A percentile compares a stretch with the other conserved stretches of the same genome.
These are phyloP conservation scores for Siniperca knerii DNA, from an alignment of 2,113 vertebrate genomes.

Conservation along the genomic window DNA sequence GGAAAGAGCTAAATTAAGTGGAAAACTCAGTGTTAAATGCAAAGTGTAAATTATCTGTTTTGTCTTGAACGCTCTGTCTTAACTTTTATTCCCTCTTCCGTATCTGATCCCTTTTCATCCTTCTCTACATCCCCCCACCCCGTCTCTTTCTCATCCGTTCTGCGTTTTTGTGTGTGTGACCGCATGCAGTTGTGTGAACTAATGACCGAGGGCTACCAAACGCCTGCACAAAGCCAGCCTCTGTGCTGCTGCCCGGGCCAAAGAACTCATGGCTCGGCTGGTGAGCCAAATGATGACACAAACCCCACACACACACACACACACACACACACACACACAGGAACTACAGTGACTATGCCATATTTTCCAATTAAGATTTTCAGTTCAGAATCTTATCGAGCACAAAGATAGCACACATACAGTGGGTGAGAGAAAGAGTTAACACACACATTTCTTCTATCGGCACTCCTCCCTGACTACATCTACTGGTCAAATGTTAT, in stretches of 20 bases:
- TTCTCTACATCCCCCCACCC: conserved; percentile 27
- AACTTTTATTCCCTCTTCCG: conserved; percentile 19
- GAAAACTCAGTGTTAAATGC: conserved; percentile 46
- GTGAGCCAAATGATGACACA: conserved; percentile 61
- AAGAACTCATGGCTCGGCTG: conserved; percentile 70
- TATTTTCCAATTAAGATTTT: conserved; percentile 29
- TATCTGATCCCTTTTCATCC: conserved; percentile 59
- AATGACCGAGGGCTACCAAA: conserved; percentile 71
- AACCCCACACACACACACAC: conserved; percentile 7
- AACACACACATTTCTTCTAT: not conserved
- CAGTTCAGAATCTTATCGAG: not conserved
- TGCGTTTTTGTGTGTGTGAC: conserved; percentile 17
- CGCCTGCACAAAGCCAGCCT: conserved; percentile 72
- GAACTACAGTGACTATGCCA: not conserved
- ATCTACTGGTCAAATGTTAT: conserved; percentile 10
- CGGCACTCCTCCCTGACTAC: not conserved
- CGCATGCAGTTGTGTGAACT: conserved; percentile 75
- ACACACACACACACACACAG: conserved; percentile 6
- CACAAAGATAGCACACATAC: not conserved
- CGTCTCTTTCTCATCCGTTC: conserved; percentile 35
- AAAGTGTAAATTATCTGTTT: conserved; percentile 59
- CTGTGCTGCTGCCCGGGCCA: conserved; percentile 67
- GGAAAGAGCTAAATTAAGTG: conserved; percentile 56
- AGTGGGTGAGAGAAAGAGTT: not conserved
- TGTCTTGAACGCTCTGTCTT: conserved; percentile 34